Base-by-base conservation (phyloP, 2,797 vertebrate species). In the Liparis tanakae region DNA sequence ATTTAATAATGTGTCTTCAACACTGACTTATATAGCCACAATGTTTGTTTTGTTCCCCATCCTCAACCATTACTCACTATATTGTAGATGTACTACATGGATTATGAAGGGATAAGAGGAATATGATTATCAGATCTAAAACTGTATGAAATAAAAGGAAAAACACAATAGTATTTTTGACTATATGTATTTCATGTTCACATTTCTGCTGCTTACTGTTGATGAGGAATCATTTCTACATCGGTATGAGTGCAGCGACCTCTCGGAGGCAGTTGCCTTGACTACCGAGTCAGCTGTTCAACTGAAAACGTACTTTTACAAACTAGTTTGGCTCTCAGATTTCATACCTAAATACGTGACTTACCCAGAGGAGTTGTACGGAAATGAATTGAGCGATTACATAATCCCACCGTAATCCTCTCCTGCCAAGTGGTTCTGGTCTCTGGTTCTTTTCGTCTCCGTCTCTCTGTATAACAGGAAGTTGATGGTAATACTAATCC, bases 271-370 rank as follows among this genome's bases (percentile, higher is more conserved):
- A 34, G 72, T 77, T 76, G 48, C 67, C 74, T 14, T 79, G 71
- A 68, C 70, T 18, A 78, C 76, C n/a, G 41, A 33, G 66, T 54
- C 79, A 83, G 84, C 75, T 86, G 57, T 77, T 70, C 34, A 20
- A 37, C 17, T 67, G 37, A 22, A 83, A 54, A 62, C 61, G 60
- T 67, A 59, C n/a, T 62, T 48, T 70, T 37, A 51, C 77, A 71
- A 83, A 83, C 82, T 68, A 77, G 67, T 83, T 81, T 83, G 43
- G 58, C 67, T 78, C 59, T 78, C 61, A 76, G 53, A 67, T 85
- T 79, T 78, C 60, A 61, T 59, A 17, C 53, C 66, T 74, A 76
- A 81, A 76, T 67, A 79, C 68, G 72, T 14, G 44, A 46, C 67
- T 64, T 57, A 33, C 77, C 60, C 85, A 44, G 30, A 41, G 50